Conservation (phyloP, 2,888 invertebrate species). For the Chloroclysta siterata region DNA sequence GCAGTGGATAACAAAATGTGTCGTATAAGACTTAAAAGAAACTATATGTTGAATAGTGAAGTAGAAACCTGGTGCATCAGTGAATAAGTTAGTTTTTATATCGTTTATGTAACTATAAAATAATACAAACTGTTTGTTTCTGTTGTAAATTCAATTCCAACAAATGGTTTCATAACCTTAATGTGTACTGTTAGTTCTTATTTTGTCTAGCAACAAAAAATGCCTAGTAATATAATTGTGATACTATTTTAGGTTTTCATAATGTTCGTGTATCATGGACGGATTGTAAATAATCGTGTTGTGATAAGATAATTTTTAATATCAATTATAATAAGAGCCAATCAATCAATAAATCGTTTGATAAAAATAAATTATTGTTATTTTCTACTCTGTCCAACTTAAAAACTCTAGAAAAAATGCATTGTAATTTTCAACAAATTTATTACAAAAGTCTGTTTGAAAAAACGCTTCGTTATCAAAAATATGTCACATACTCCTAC, state of each 20-base stretch:
- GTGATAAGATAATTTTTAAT: conserved; percentile 30
- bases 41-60: too few species aligned
- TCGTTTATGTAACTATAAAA: not conserved
- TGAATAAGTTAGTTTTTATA: not conserved
- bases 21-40: too few species aligned
- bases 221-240: conserved; percentile 44
- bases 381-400: not conserved
- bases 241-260: conserved; percentile 51
- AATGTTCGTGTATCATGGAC: conserved; percentile 43
- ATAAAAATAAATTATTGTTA: not conserved
- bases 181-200: not conserved
- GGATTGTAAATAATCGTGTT: conserved; percentile 31
- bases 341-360: conserved; percentile 16
- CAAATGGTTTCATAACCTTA: not conserved
- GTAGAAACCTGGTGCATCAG: not conserved
- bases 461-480: not conserved
- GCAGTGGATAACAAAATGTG: too few species aligned
- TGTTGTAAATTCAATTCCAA: not conserved
- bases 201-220: conserved; percentile 5
- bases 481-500: too few species aligned
- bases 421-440: not conserved
- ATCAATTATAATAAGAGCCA: not conserved
- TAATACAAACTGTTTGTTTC: not conserved
- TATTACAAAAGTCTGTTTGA: not conserved
- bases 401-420: not conserved